Conservation (phyloP, 2,113 vertebrate species). For the Archocentrus centrarchus region DNA sequence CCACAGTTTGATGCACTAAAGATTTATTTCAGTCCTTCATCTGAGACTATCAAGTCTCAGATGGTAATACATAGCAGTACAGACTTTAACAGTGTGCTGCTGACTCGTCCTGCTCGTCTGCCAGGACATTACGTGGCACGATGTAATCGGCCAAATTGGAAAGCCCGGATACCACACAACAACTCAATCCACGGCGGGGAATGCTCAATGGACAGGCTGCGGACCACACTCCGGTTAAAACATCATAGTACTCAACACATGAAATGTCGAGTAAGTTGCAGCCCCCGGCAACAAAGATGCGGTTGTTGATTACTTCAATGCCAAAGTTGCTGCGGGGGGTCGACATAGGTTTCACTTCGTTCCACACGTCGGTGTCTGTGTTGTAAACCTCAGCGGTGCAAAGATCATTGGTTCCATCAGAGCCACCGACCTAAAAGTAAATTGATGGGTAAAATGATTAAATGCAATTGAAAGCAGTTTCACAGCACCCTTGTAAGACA, state of each 20-base stretch:
- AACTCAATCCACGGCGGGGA: conserved; percentile 85
- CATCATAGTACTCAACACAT: conserved; percentile 59
- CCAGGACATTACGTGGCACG: not conserved
- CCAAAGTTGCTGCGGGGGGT: conserved; percentile 88
- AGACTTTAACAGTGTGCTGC: no score
- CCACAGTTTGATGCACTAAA: no score
- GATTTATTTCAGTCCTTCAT: no score
- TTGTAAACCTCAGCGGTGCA: conserved; percentile 56
- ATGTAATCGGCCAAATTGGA: conserved; percentile 63
- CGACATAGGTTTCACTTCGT: conserved; percentile 80
- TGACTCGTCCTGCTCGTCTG: no score
- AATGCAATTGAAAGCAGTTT: not conserved
- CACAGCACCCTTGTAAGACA: no score
- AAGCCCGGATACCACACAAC: conserved; percentile 85
- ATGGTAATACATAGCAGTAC: no score
- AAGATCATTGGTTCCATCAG: conserved; percentile 81
- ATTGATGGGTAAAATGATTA: not conserved
- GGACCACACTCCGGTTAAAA: conserved; percentile 77
- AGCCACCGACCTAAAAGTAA: conserved; percentile 87
- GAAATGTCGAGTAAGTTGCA: not conserved
- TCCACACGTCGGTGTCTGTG: conserved; percentile 82
- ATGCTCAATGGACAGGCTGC: conserved; percentile 77
- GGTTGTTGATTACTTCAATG: conserved; percentile 81
- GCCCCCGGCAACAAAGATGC: conserved; percentile 67
- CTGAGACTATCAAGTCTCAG: no score